Evolutionary conservation across 2,113 vertebrate genomes (phyloP).

Genomic region (Meleagris gallopavo): DNA sequence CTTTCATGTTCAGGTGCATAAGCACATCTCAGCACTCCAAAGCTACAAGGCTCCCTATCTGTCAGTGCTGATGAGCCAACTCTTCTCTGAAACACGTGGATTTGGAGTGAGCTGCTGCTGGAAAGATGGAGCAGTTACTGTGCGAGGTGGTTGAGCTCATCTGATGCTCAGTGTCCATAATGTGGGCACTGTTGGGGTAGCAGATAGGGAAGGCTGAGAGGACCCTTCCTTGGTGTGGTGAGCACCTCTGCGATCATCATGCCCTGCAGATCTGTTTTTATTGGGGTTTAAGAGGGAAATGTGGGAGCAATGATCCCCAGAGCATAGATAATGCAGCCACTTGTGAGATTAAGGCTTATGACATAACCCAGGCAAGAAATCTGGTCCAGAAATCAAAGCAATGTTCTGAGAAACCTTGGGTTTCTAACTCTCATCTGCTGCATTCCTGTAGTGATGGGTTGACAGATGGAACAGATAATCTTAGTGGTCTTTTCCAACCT

Average conservation of each 20-base stretch:
- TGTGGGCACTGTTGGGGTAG: neutral
- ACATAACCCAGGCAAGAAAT: neutral
- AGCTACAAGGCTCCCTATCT: neutral
- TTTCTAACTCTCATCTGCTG: neutral
- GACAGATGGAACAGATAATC: too few species aligned
- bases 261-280: neutral
- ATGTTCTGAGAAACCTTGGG: fast-evolving
- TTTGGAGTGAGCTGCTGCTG: neutral
- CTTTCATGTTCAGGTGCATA: neutral
- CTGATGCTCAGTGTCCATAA: neutral
- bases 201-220: neutral
- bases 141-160: neutral
- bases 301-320: fast-evolving
- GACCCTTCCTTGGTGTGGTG: neutral
- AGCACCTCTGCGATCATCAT: neutral
- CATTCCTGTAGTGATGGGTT: too few species aligned
- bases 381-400: neutral
- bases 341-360: neutral
- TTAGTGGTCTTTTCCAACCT: too few species aligned
- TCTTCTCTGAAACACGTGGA: neutral
- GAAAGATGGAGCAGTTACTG: neutral
- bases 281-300: neutral
- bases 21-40: too few species aligned
- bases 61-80: neutral
- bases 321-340: neutral